phyloP scores from a whole-genome alignment of 2,888 invertebrate species.

The Tanypteryx hageni region DNA sequence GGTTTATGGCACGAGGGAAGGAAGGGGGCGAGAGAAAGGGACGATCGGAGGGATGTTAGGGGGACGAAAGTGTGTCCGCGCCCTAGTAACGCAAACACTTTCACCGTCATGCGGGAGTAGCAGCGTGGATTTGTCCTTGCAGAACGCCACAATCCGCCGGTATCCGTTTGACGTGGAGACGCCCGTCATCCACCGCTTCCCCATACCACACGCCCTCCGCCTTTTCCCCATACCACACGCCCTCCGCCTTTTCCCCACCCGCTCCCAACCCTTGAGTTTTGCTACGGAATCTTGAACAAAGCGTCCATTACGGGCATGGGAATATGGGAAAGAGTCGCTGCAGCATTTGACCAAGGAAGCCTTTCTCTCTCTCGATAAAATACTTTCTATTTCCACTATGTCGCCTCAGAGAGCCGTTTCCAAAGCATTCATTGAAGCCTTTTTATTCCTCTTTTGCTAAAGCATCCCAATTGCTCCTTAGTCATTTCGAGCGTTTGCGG shows the following conservation, averaged over 20 bases:
- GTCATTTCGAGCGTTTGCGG: background rate
- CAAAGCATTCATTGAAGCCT: no score
- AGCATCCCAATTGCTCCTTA: background rate
- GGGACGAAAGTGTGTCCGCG: background rate
- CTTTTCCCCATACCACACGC: no score
- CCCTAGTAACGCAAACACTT: constrained; percentile 1
- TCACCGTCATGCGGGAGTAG: background rate
- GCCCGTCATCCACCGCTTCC: background rate
- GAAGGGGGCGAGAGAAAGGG: background rate
- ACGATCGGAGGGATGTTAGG: background rate
- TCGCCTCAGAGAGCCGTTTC: background rate
- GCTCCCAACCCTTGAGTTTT: background rate
- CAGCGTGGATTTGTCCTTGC: background rate
- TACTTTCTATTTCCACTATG: background rate
- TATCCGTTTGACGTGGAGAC: background rate
- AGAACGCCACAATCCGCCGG: background rate
- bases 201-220: no score
- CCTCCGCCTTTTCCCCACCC: background rate
- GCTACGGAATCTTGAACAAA: background rate
- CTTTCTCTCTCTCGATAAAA: background rate
- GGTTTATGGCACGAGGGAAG: background rate
- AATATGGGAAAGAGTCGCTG: background rate
- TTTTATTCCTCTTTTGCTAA: background rate
- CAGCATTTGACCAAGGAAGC: background rate
- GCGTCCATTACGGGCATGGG: background rate